phyloP scores from a whole-genome alignment of 2,888 invertebrate species.

The Molorchus minor region DNA sequence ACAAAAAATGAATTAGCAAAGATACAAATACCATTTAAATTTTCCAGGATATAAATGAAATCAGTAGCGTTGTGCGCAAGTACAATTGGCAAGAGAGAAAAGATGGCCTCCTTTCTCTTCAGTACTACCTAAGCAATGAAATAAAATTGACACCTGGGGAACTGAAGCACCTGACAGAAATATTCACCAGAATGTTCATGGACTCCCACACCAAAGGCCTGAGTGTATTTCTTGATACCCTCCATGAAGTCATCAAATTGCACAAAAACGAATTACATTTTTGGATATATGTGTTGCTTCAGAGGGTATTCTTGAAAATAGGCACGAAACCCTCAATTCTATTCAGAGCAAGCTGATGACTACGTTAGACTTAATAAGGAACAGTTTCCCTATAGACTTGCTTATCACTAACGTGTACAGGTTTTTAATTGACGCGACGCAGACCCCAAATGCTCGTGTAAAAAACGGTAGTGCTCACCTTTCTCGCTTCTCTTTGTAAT shows the following conservation, averaged over 20 bases:
- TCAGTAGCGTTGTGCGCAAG: conserved; percentile 88
- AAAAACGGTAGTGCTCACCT: conserved; percentile 80
- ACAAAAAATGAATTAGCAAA: too few species aligned
- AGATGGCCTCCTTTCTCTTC: conserved; percentile 83
- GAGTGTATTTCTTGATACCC: conserved; percentile 90
- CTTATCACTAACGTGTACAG: conserved; percentile 76
- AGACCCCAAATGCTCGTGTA: conserved; percentile 87
- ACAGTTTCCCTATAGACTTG: conserved; percentile 73
- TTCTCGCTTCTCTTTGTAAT: conserved; percentile 72
- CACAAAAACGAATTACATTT: conserved; percentile 90
- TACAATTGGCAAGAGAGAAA: conserved; percentile 95
- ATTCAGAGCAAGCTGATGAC: conserved; percentile 90
- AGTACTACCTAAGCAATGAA: conserved; percentile 77
- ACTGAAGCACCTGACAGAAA: conserved; percentile 86
- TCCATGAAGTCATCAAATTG: conserved; percentile 86
- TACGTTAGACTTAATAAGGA: conserved; percentile 80
- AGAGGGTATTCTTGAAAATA: conserved; percentile 81
- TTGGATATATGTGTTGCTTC: conserved; percentile 91
- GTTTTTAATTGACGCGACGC: conserved; percentile 90
- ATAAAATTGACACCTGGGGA: conserved; percentile 74
- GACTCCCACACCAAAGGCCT: conserved; percentile 96
- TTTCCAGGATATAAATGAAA: conserved; percentile 80
- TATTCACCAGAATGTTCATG: conserved; percentile 96
- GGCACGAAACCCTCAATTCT: conserved; percentile 86
- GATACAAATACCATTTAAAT: conserved; percentile 5